phyloP scores from a whole-genome alignment of 2,888 invertebrate species.

The Nymphalis polychloros region DNA sequence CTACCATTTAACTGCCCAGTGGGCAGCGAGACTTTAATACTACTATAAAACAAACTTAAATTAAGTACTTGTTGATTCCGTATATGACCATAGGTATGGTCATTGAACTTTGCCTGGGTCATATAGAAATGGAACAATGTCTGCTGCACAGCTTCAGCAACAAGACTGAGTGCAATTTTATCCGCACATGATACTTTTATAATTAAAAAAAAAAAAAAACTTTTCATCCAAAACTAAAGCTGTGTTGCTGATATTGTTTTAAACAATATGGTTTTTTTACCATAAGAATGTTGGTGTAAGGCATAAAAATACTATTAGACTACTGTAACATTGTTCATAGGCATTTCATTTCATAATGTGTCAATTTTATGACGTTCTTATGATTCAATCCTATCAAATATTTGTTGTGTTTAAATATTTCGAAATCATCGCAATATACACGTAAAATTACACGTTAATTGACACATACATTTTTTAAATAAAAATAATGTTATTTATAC shows the following conservation, averaged over 20 bases:
- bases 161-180: conserved; percentile 9
- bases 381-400: neutral
- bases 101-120: neutral
- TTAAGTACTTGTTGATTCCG: neutral
- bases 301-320: neutral
- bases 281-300: neutral
- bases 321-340: conserved; percentile 7
- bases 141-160: neutral
- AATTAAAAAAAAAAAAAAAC: neutral
- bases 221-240: neutral
- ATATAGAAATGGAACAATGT: neutral
- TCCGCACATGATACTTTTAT: neutral
- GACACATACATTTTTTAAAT: neutral
- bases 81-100: conserved; percentile 1
- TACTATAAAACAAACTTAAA: neutral
- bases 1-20: no score
- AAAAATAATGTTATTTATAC: neutral
- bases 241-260: neutral
- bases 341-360: conserved; percentile 14
- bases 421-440: conserved; percentile 13
- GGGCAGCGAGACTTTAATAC: no score
- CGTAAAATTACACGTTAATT: neutral
- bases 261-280: neutral
- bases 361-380: conserved; percentile 6
- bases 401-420: neutral